Percentiles rank a stretch among this genome's conserved stretches.
Evolutionary conservation across 2,888 invertebrate species (phyloP).

Genomic region (Stegophylla sp.): DNA sequence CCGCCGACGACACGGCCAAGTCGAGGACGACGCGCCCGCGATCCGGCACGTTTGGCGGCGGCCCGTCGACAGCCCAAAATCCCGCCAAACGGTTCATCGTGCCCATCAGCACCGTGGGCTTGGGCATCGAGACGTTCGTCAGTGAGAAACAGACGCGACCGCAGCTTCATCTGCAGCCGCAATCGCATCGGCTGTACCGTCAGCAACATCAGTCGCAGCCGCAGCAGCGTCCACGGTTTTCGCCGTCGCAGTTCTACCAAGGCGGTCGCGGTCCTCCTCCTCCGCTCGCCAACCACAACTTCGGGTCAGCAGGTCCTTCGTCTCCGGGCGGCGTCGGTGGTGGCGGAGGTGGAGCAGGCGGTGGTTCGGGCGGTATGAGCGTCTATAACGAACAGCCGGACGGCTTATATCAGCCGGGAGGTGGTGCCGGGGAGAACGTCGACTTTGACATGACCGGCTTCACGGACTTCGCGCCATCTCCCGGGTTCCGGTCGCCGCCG

Average conservation of each 20-base stretch:
- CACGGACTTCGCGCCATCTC: slow-evolving; percentile 25
- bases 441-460: slow-evolving; percentile 31
- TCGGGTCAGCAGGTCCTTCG: slow-evolving; percentile 32
- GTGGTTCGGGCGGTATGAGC: slow-evolving; percentile 32
- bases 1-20: no score
- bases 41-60: no score
- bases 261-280: no score
- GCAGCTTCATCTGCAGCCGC: background rate
- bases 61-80: no score
- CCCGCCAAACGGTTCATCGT: slow-evolving; percentile 24
- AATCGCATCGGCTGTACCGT: slow-evolving; percentile 3
- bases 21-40: no score
- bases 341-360: slow-evolving; percentile 43
- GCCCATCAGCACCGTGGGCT: background rate
- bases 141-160: background rate
- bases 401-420: background rate
- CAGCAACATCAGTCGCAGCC: background rate
- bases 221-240: background rate
- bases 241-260: background rate
- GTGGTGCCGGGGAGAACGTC: slow-evolving; percentile 18
- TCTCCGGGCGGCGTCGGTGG: slow-evolving; percentile 29
- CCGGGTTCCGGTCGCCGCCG: slow-evolving; percentile 35
- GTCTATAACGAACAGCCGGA: slow-evolving; percentile 31
- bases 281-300: slow-evolving; percentile 10
- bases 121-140: slow-evolving; percentile 3